Base-by-base conservation (phyloP, 2,113 vertebrate species). In the Melanerpes formicivorus region DNA sequence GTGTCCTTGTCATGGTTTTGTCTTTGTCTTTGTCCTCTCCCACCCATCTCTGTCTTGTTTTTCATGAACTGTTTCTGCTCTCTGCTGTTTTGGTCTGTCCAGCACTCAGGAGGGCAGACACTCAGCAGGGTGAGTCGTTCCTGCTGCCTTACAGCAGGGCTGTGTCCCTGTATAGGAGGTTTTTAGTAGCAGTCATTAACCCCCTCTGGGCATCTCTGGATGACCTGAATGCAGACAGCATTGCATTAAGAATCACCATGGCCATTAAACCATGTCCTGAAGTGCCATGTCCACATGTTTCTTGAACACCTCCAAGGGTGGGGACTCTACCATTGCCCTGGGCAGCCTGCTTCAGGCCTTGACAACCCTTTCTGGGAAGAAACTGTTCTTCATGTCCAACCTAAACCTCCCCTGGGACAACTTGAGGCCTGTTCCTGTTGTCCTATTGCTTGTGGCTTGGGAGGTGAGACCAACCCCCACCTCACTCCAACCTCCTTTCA, bases 111-210 rank as follows among this genome's bases (percentile, higher is more conserved):
- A 62, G 74, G 62, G 88, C 48, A 66, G 64, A 30, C 72, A 7
- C 58, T 70, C 34, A 22, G 27, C 3, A 1, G 21, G 29, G 44
- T 25, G 37, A 84, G 32, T 75, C 29, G 50, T 34, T 71, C 42
- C 62, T 67, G 23, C 34, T 30, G 17, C 27, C n/a, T 88, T 80
- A 17, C 29, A 66, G 63, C 29, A 18, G 34, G 63, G n/a, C 14
- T 29, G 4, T 10, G 1, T 40, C 59, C 29, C 56, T 54, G 14
- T 60, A 0, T 10, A 18, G 64, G 29, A 21, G 30, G 4, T 4
- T 79, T 83, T 75, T 56, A 22, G 22, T 4, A 10, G 55, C 32
- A 65, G 18, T 60, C 29, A 4, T 27, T 2, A 2, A 21, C 80
- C 66, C 70, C n/a, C 26, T 48, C 27, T 46, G 56, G n/a, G 1